Conservation (phyloP, 2,797 vertebrate genomes). For the Lagorchestes hirsutus region DNA sequence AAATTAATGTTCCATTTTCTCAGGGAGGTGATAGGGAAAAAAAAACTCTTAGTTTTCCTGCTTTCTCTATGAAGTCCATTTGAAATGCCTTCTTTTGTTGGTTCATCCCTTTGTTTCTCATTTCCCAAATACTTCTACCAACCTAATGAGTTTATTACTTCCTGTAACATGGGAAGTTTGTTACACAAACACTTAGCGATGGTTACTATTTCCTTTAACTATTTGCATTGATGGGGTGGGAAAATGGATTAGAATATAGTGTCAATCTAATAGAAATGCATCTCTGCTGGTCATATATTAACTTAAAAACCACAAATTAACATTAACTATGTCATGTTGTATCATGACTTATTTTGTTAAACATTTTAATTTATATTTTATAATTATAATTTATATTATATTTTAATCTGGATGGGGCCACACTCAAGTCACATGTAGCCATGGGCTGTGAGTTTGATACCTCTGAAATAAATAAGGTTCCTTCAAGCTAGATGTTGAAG, state of each 20-base stretch:
- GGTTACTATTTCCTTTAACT: neutral
- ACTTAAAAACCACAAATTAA: neutral
- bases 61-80: neutral
- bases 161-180: neutral
- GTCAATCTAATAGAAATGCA: neutral
- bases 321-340: no score
- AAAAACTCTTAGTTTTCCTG: neutral
- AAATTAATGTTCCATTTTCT: neutral
- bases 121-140: neutral
- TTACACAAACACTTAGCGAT: neutral
- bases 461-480: neutral
- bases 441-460: neutral
- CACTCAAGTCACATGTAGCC: neutral
- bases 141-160: neutral
- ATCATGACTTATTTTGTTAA: neutral
- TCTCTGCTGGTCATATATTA: neutral
- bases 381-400: neutral
- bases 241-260: neutral
- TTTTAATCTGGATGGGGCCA: neutral
- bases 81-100: neutral
- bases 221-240: neutral
- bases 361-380: neutral
- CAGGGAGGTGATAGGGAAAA: neutral
- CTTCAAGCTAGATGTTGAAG: neutral
- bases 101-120: neutral